A percentile compares a stretch with the other conserved stretches of the same genome.
phyloP scores from a whole-genome alignment of 2,888 invertebrate species.

The Melipona beecheii region DNA sequence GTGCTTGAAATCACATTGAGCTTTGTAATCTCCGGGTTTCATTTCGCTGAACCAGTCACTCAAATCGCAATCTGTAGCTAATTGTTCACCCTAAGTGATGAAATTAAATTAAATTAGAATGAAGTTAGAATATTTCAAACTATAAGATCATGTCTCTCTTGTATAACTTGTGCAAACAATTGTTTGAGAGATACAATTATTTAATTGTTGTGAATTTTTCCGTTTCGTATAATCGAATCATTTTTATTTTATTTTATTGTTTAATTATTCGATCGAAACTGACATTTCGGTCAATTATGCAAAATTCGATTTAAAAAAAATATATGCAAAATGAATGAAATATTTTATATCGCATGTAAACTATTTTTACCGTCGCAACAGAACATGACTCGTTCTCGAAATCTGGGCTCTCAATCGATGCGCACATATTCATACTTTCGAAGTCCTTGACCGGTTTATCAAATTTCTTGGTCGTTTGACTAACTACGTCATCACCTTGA shows the following conservation, averaged over 20 bases:
- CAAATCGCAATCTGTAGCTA: neutral
- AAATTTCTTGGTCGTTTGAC: rapidly evolving
- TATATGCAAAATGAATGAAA: neutral
- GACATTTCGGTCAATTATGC: no score
- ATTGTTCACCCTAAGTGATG: slow-evolving; percentile 14
- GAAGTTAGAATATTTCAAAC: no score
- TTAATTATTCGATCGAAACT: no score
- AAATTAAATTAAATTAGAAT: neutral
- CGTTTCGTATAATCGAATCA: neutral
- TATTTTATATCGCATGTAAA: neutral
- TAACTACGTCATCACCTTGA: rapidly evolving
- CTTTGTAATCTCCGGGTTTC: slow-evolving; percentile 4
- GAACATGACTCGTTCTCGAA: slow-evolving; percentile 11
- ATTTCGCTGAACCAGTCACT: neutral
- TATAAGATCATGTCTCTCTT: no score
- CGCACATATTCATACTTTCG: neutral
- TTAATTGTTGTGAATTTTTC: neutral
- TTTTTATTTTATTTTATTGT: no score
- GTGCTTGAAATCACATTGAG: neutral
- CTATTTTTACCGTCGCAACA: neutral
- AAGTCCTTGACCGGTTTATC: neutral
- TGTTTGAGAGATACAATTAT: neutral
- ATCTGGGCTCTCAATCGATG: neutral
- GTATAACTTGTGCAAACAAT: neutral
- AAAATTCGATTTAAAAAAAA: neutral